These are phyloP conservation scores for Gasteruption jaculator DNA, from an alignment of 2,888 invertebrate genomes.

Conservation along the genomic window DNA sequence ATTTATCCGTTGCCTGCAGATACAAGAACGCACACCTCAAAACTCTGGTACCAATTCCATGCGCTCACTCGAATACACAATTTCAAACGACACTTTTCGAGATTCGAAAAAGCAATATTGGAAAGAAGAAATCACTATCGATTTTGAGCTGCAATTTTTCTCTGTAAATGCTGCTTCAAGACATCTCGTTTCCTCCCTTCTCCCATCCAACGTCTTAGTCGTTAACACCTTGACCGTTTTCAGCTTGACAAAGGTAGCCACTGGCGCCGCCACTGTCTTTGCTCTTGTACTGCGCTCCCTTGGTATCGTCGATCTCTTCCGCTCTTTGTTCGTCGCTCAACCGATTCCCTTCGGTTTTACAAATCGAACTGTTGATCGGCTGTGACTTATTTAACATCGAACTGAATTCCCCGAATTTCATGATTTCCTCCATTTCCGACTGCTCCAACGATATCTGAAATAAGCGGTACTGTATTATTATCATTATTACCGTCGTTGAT, in stretches of 20 bases:
- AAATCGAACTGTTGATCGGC: conserved; percentile 19
- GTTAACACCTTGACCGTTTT: conserved; percentile 31
- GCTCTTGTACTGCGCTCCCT: conserved; percentile 17
- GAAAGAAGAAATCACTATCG: too few species aligned
- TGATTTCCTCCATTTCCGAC: conserved; percentile 38
- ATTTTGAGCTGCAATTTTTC: too few species aligned
- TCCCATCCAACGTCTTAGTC: conserved; percentile 11
- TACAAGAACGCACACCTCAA: too few species aligned
- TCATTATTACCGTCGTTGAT: conserved; percentile 1
- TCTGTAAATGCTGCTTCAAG: too few species aligned
- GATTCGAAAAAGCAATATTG: too few species aligned
- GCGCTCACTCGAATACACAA: too few species aligned
- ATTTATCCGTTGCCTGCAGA: background rate
- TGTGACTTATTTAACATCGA: conserved; percentile 42
- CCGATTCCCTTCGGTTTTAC: background rate
- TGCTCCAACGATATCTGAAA: conserved; percentile 36
- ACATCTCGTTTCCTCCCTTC: background rate
- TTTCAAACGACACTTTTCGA: too few species aligned
- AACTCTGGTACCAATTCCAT: too few species aligned
- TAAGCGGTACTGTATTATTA: conserved; percentile 9
- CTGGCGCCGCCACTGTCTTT: too few species aligned
- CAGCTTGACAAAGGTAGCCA: conserved; percentile 29
- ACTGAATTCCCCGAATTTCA: conserved; percentile 44
- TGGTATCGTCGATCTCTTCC: conserved; percentile 19
- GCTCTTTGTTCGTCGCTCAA: conserved; percentile 11